phyloP scores from a whole-genome alignment of 2,797 vertebrate species.

The Dendrocincla tyrannina region DNA sequence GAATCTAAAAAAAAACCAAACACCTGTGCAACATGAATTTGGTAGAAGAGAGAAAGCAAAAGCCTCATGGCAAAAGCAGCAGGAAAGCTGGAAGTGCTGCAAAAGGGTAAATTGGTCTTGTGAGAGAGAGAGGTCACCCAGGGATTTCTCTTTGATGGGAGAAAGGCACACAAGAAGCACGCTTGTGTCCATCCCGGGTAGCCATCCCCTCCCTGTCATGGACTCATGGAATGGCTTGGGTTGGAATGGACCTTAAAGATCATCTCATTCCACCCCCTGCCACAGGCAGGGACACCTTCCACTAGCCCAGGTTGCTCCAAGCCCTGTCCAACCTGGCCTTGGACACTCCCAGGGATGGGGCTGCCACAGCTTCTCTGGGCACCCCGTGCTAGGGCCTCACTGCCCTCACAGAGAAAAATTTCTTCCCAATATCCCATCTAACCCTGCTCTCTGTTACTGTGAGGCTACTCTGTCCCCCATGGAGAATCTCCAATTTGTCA shows the following conservation, averaged over 20 bases:
- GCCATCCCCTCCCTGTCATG: neutral
- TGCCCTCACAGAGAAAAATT: neutral
- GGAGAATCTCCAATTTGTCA: neutral
- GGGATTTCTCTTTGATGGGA: neutral
- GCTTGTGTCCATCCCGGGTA: neutral
- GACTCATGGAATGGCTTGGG: neutral
- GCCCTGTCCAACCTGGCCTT: neutral
- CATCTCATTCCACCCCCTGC: neutral
- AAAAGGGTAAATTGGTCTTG: neutral
- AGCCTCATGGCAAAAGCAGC: neutral
- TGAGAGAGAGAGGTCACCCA: neutral
- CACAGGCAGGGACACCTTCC: neutral
- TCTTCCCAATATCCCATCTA: neutral
- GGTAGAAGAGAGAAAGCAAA: neutral
- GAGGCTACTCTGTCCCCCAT: fast-evolving
- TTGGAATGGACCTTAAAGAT: neutral
- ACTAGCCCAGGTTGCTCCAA: neutral
- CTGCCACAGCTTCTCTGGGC: neutral
- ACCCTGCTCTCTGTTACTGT: neutral
- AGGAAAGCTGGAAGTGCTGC: neutral
- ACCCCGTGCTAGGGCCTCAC: too few relatives aligned
- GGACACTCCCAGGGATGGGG: neutral
- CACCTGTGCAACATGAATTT: neutral
- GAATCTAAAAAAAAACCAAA: neutral
- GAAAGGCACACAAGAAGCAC: fast-evolving